Base-by-base conservation (phyloP, 2,888 invertebrate genomes). In the Emmelina monodactyla region DNA sequence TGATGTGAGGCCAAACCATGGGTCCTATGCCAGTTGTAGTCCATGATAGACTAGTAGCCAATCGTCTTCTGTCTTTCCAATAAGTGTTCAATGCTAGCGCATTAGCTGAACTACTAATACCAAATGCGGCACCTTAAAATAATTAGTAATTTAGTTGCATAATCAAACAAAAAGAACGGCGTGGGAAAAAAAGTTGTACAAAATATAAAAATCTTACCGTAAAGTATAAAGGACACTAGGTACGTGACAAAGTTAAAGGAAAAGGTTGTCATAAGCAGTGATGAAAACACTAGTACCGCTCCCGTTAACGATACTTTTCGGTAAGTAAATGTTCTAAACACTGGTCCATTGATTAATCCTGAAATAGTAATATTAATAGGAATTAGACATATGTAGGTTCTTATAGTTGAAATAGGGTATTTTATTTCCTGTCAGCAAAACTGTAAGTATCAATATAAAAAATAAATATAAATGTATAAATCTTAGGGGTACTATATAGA, bases 61-160 rank as follows among this genome's bases (percentile, higher is more conserved):
- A 68, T 53, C 88, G 79, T 58, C 89, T 79, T 56, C 84, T 83
- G 34, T 84, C 78, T 55, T 85, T 86, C 73, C 89, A 90, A 58
- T 87, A 90, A 2, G 88, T 88, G 51, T 89, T 89, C 38, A 89
- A 62, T 2, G 89, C 89, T 42, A 89, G 58, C 9, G 87, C 84
- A 47, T 87, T 88, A 2, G 89, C 84, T 0, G 89, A 86, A 51
- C 86, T 83, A 25, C 84, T 83, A 31, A 89, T 81, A 6, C 88
- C 88, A 41, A 85, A 76, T 1, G 88, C 87, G 40, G 82, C 70
- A 47, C 86, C 87, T 87, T 54, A 37, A 69, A 69, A 35, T 32
- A 29, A 6, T 19, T 22, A n/a, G 14, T n/a, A n/a, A n/a, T n/a
- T n/a, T n/a, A n/a, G n/a, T n/a, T n/a, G n/a, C n/a, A n/a, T n/a